Percentiles rank a stretch among this genome's conserved stretches.
These are phyloP conservation scores for Anoplophora glabripennis DNA, from an alignment of 1,140 invertebrate species.

Conservation along the genomic window DNA sequence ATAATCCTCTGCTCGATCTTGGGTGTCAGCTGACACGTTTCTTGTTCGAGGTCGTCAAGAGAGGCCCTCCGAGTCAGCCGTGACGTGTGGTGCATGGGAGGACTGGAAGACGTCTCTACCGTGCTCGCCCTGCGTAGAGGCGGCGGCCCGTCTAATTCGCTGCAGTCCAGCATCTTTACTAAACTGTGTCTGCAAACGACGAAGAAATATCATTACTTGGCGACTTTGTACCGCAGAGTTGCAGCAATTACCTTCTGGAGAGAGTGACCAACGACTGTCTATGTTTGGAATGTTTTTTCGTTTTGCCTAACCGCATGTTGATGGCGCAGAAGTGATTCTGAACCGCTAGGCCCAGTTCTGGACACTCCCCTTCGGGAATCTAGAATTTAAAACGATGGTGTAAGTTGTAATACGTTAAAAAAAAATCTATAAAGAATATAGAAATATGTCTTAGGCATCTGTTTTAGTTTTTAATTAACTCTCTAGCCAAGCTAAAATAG, in stretches of 20 bases:
- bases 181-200: slow-evolving; percentile 61
- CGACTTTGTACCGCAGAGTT: neutral
- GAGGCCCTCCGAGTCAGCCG: slow-evolving; percentile 66
- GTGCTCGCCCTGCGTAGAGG: slow-evolving; percentile 56
- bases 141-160: slow-evolving; percentile 65
- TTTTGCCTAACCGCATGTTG: slow-evolving; percentile 68
- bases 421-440: no score
- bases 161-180: slow-evolving; percentile 70
- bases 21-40: slow-evolving; percentile 71
- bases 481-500: no score
- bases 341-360: slow-evolving; percentile 74
- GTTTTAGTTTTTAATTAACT: no score
- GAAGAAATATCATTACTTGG: neutral
- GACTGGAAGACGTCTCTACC: slow-evolving; percentile 30
- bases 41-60: slow-evolving; percentile 73
- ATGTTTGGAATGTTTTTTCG: slow-evolving; percentile 71
- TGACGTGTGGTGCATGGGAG: slow-evolving; percentile 36
- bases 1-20: slow-evolving; percentile 73
- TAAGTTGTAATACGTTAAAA: no score
- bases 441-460: no score
- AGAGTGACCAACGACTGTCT: slow-evolving; percentile 78
- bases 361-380: slow-evolving; percentile 79
- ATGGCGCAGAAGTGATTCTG: slow-evolving; percentile 89
- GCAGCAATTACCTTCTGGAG: slow-evolving; percentile 60
- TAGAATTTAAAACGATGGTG: slow-evolving; percentile 41